Base-by-base conservation (phyloP, 2,113 vertebrate genomes). In the Oncorhynchus gorbuscha region DNA sequence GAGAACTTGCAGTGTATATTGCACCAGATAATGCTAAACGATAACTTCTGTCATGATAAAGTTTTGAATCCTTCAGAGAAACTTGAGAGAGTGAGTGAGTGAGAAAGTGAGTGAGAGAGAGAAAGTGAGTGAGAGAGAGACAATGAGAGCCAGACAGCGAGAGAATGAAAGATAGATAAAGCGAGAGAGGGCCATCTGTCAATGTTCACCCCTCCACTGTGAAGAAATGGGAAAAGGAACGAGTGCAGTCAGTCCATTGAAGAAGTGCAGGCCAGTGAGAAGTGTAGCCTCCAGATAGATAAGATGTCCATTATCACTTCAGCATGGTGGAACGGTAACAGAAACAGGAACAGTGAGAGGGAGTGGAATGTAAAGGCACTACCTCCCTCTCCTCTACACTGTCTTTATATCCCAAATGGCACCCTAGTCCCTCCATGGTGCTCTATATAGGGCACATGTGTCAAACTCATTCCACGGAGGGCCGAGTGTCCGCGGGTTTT, bases 251-350 rank as follows among this genome's bases (percentile, higher is more conserved):
- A 18, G 49, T 55, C 49, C 71, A 73, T 76, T 24, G 39, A 81
- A 80, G 73, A 18, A 49, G 58, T 74, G 18, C 78, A 72, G 76
- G 76, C 80, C 65, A 76, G 65, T 69, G 73, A 0, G 20, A 72
- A 62, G 61, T 48, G 30, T 66, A n/a, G 59, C 73, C 75, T 82
- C 35, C 80, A 65, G 24, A 80, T 74, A 84, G 76, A 86, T 81
- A 87, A 86, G 77, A 83, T 68, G 76, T 79, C 80, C 83, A 86
- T 82, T 79, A 82, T 83, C 80, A 72, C 73, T 22, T 5, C n/a
- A 62, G 59, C n/a, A 55, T 55, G 51, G 16, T 16, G 51, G 14
- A 55, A 18, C 51, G 4, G 51, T 55, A 55, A 45, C n/a, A 64
- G 61, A 64, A 64, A 16, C 49, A 51, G 59, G 18, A 20, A 61